phyloP scores from a whole-genome alignment of 2,797 vertebrate genomes.

The Buphagus erythrorhynchus region DNA sequence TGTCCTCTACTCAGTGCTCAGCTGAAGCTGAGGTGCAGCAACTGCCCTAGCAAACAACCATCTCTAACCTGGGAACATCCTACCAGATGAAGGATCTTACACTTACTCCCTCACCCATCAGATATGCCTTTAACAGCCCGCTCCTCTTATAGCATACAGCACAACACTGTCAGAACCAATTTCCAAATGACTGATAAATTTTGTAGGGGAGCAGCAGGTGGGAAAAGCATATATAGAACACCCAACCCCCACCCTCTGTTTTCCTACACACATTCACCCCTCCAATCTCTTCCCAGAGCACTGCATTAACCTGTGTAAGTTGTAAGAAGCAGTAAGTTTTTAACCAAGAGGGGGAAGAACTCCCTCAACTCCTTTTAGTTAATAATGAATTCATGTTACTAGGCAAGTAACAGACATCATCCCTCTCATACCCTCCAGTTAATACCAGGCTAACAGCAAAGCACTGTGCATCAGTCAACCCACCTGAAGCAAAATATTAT shows the following conservation, averaged over 20 bases:
- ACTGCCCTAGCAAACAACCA: rapidly evolving
- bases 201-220: neutral
- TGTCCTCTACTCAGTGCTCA: neutral
- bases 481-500: neutral
- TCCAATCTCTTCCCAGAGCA: neutral
- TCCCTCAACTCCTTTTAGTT: neutral
- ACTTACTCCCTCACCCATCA: neutral
- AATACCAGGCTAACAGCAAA: neutral
- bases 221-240: neutral
- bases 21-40: neutral
- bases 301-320: neutral
- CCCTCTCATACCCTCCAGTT: neutral
- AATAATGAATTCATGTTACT: neutral
- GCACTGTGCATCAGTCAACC: no score
- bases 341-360: neutral
- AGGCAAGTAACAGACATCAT: neutral
- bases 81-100: neutral
- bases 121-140: neutral
- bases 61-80: neutral
- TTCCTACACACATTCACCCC: neutral
- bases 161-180: neutral
- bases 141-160: neutral
- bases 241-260: neutral
- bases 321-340: neutral
- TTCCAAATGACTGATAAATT: neutral